phyloP scores from a whole-genome alignment of 2,797 vertebrate genomes.

The Setipinna tenuifilis region DNA sequence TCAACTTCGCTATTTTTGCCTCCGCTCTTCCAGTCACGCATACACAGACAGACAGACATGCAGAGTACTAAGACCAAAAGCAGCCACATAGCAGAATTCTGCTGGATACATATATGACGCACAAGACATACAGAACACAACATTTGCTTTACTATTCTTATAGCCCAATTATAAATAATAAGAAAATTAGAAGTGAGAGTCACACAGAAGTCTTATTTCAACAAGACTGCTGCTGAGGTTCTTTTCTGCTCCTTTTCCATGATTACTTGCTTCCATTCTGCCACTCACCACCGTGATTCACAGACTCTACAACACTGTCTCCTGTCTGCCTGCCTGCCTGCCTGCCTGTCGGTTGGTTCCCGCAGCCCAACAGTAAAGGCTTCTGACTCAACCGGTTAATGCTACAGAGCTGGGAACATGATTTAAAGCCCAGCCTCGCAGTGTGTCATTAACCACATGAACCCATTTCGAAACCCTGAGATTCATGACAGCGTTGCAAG shows the following conservation, averaged over 20 bases:
- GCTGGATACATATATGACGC: not conserved
- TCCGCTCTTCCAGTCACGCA: not conserved
- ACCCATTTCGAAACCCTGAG: not conserved
- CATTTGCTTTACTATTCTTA: not conserved
- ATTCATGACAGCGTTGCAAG: not conserved
- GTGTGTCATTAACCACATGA: not conserved
- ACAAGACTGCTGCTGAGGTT: slow-evolving; percentile 1
- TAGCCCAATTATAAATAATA: not conserved
- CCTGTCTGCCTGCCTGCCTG: not conserved
- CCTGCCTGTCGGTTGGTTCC: not conserved
- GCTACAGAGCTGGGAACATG: not conserved
- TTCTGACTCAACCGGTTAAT: not conserved
- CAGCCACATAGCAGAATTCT: not conserved
- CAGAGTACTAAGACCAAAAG: not conserved
- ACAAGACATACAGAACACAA: not conserved
- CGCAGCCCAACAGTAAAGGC: not conserved
- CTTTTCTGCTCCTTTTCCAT: not conserved
- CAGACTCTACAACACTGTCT: not conserved
- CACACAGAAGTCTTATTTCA: not conserved
- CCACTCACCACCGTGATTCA: not conserved
- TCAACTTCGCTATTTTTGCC: not conserved
- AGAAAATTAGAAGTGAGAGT: not conserved
- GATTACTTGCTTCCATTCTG: slow-evolving; percentile 1
- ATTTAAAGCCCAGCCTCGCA: not conserved
- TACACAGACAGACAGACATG: not conserved